Evolutionary conservation across 1,140 invertebrate species (phyloP), one percentile per base, ranked within the genome.

Genomic region (Drosophila nigrodunni): DNA sequence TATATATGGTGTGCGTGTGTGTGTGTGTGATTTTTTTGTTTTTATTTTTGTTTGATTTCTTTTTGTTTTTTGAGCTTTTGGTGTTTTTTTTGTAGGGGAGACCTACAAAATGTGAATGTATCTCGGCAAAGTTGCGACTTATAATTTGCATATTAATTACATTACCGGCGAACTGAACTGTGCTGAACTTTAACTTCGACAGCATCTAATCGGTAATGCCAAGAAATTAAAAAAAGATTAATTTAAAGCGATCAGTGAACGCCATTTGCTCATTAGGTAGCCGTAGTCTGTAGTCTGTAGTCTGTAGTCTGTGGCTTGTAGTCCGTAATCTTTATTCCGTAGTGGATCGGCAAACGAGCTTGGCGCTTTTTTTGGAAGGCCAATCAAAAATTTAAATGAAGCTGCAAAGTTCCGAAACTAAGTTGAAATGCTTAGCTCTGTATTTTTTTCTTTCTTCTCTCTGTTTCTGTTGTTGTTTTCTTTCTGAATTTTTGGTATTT

Each of bases 81-180:
- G 6, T 57, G 18, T 55, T 59, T 59, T 58, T 55, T 43, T 34
- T 73, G 13, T 64, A 49, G 18, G 18, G 15, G 60, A 37, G 73
- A 77, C 49, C 64, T 60, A 74, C 68, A 74, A 71, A 86, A 71
- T 77, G 82, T 85, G 66, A 78, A 82, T 68, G 74, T 82, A 66
- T 74, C 68, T 80, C 69, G 72, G 50, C 50, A 67, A 30, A 13
- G 18, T 64, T 25, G 39, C 44, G 64, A 60, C 65, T 79, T 80
- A 83, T 90, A 89, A 89, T 89, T 89, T 89, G 85, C 85, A 89
- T 89, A 89, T 89, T 89, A 89, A 87, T 89, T 89, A 89, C 81
- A 82, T 89, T 73, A 82, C 74, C 57, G 85, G 46, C 54, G 65
- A 46, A 78, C 75, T 83, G 83, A 87, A 88, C 83, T 88, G 83